These are phyloP conservation scores for Acrobasis suavella DNA, from an alignment of 2,888 invertebrate genomes.

Conservation along the genomic window DNA sequence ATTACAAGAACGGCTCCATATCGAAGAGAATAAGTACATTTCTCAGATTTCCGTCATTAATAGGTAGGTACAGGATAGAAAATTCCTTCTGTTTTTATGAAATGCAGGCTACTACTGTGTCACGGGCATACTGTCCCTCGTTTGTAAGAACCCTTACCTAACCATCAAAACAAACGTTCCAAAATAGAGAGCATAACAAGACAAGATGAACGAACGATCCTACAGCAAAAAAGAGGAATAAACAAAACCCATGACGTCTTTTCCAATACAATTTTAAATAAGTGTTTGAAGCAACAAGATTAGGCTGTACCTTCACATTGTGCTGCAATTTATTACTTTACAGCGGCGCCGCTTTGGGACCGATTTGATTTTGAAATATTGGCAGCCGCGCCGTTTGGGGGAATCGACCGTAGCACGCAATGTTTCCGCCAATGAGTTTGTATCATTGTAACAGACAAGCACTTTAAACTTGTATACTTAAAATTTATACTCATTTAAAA, in stretches of 20 bases:
- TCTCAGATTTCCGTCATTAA: too few species aligned
- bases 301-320: slow-evolving; percentile 14
- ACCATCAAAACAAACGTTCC: slow-evolving; percentile 2
- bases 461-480: too few species aligned
- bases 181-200: neutral
- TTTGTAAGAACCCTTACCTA: too few species aligned
- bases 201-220: slow-evolving; percentile 9
- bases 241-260: neutral
- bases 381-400: slow-evolving; percentile 47
- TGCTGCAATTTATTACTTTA: slow-evolving; percentile 52
- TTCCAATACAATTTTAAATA: slow-evolving; percentile 21
- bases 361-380: slow-evolving; percentile 65
- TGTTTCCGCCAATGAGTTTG: slow-evolving; percentile 23
- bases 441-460: slow-evolving; percentile 11
- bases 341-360: slow-evolving; percentile 51
- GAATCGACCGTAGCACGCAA: slow-evolving; percentile 39
- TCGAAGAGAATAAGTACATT: too few species aligned
- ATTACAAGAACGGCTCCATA: too few species aligned
- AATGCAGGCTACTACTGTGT: too few species aligned
- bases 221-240: neutral
- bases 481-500: too few species aligned
- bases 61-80: too few species aligned
- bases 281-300: slow-evolving; percentile 15
- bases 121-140: too few species aligned
- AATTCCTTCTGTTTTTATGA: too few species aligned